Percentiles rank a stretch among this genome's conserved stretches.
These are phyloP conservation scores for Athrips mouffetella DNA, from an alignment of 2,888 invertebrate species.

Conservation along the genomic window DNA sequence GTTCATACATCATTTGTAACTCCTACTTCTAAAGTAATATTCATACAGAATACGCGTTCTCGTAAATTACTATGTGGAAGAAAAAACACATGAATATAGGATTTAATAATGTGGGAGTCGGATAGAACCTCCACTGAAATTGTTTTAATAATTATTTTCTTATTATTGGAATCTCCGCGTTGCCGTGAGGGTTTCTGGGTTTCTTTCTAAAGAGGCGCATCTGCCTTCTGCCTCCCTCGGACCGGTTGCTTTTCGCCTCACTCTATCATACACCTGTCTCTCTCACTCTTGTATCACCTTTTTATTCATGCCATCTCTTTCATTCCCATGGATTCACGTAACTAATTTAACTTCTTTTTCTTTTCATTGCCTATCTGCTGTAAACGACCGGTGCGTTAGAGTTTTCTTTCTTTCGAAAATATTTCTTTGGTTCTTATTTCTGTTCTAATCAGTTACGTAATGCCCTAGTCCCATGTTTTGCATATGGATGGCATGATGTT, in stretches of 20 bases:
- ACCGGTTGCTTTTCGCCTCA: conserved; percentile 69
- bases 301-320: conserved; percentile 39
- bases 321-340: conserved; percentile 52
- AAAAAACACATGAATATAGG: conserved; percentile 6
- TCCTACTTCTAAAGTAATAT: conserved; percentile 1
- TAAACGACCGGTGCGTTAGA: conserved; percentile 45
- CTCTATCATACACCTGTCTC: conserved; percentile 44
- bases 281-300: conserved; percentile 34
- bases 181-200: conserved; percentile 70
- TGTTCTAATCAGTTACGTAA: conserved; percentile 38
- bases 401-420: conserved; percentile 42
- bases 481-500: conserved; percentile 5
- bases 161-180: conserved; percentile 62
- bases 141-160: conserved; percentile 65
- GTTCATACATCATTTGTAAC: no score
- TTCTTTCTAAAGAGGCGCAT: conserved; percentile 58
- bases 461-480: conserved; percentile 15
- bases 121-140: conserved; percentile 30
- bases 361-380: conserved; percentile 58
- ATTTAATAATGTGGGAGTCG: conserved; percentile 13
- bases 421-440: conserved; percentile 36
- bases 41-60: neutral
- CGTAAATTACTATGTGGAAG: neutral
- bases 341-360: conserved; percentile 72
- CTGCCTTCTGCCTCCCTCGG: conserved; percentile 74